A percentile compares a stretch with the other conserved stretches of the same genome.
Evolutionary conservation across 2,888 invertebrate genomes (phyloP).

Genomic region (Drosophila borborema): DNA sequence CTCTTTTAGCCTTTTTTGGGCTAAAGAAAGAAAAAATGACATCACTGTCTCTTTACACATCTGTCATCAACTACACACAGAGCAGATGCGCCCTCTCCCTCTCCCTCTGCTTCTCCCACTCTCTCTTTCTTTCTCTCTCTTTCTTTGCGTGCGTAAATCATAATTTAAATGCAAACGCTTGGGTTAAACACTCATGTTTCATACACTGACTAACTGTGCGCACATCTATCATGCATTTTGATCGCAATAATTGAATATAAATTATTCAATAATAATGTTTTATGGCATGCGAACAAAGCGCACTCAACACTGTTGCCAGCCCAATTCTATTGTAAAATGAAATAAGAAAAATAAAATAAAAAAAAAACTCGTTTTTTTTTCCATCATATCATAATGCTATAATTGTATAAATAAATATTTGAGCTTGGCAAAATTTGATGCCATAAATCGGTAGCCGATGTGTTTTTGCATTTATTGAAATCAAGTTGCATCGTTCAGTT

Average conservation of each 20-base stretch:
- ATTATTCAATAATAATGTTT: constrained; percentile 1
- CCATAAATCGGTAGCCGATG: no score
- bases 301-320: not conserved
- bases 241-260: constrained; percentile 14
- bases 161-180: constrained; percentile 43
- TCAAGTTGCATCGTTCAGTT: not conserved
- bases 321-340: not conserved
- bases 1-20: no score
- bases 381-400: no score
- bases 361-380: no score
- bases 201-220: constrained; percentile 19
- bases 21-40: no score
- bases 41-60: not conserved
- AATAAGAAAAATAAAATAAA: no score
- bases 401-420: no score
- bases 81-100: not conserved
- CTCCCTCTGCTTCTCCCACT: no score
- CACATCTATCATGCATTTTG: constrained; percentile 1
- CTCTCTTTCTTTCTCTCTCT: no score
- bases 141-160: constrained; percentile 43
- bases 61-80: not conserved
- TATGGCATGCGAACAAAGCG: constrained; percentile 1
- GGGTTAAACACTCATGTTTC: constrained; percentile 36
- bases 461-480: constrained; percentile 5
- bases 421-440: no score